Conservation (phyloP, 2,888 invertebrate genomes). For the Nesidiocoris tenuis region DNA sequence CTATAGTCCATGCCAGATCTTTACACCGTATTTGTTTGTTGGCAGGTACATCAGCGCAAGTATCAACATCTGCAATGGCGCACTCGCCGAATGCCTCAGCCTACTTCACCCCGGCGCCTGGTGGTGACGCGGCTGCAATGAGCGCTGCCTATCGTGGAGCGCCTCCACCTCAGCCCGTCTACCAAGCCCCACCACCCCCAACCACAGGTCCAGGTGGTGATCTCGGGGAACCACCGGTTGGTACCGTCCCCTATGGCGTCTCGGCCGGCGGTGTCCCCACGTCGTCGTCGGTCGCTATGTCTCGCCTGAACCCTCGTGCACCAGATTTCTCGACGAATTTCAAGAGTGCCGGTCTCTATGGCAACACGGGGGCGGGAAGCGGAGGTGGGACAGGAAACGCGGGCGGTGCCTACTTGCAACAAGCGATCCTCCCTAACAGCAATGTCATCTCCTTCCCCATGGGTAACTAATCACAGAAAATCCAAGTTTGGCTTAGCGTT, state of each 20-base stretch:
- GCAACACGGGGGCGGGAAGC: slow-evolving; percentile 3
- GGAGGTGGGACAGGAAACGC: slow-evolving; percentile 11
- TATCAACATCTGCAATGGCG: slow-evolving; percentile 53
- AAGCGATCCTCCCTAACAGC: slow-evolving; percentile 46
- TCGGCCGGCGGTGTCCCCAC: slow-evolving; percentile 17
- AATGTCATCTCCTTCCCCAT: slow-evolving; percentile 52
- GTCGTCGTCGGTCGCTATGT: slow-evolving; percentile 51
- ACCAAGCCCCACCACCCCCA: slow-evolving; percentile 29
- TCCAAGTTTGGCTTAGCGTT: too few relatives aligned
- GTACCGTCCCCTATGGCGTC: background rate
- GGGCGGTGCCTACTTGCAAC: slow-evolving; percentile 29
- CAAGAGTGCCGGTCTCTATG: slow-evolving; percentile 50
- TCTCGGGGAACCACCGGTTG: slow-evolving; percentile 11
- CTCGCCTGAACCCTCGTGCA: slow-evolving; percentile 76
- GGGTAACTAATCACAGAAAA: slow-evolving; percentile 47
- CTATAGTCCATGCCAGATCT: too few relatives aligned
- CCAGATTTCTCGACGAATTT: slow-evolving; percentile 69
- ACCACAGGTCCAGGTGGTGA: slow-evolving; percentile 10
- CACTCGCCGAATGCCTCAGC: slow-evolving; percentile 50
- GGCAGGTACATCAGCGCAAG: slow-evolving; percentile 34
- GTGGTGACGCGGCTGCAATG: slow-evolving; percentile 15
- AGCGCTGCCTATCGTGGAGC: slow-evolving; percentile 21
- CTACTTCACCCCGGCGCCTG: slow-evolving; percentile 26
- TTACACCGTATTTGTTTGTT: too few relatives aligned
- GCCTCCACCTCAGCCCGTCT: slow-evolving; percentile 31